A percentile compares a stretch with the other conserved stretches of the same genome.
Evolutionary conservation across 2,113 vertebrate genomes (phyloP).

Genomic region (Natator depressus): DNA sequence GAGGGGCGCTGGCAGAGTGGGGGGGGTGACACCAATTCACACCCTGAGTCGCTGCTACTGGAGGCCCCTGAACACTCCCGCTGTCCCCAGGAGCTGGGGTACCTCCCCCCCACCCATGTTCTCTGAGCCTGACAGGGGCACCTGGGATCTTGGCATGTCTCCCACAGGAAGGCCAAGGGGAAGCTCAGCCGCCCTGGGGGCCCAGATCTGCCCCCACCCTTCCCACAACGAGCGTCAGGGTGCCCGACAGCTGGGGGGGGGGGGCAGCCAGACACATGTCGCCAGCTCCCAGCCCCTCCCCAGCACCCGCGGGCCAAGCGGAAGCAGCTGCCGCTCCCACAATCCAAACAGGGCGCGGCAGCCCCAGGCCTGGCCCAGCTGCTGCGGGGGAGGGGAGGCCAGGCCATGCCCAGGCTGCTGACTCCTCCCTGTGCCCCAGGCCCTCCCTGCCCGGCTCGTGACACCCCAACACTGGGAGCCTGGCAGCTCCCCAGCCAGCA

Average conservation of each 20-base stretch:
- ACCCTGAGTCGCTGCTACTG: not conserved
- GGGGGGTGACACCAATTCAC: slow-evolving; percentile 27
- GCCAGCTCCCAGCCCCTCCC: not conserved
- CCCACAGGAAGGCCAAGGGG: not conserved
- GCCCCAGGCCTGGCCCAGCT: not conserved
- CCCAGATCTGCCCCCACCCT: not conserved
- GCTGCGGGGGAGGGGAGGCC: not conserved
- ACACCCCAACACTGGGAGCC: not conserved
- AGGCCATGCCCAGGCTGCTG: not conserved
- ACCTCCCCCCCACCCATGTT: too few relatives aligned
- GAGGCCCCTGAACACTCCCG: not conserved
- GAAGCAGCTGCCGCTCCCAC: not conserved
- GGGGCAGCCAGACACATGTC: too few relatives aligned
- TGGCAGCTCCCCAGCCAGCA: too few relatives aligned
- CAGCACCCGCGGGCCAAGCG: not conserved
- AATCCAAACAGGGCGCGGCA: not conserved
- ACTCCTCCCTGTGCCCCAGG: too few relatives aligned
- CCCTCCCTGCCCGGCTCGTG: too few relatives aligned
- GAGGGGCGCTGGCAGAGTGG: too few relatives aligned
- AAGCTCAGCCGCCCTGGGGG: not conserved
- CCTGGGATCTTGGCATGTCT: not conserved
- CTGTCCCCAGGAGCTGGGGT: not conserved
- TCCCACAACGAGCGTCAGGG: not conserved
- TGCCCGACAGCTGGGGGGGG: too few relatives aligned
- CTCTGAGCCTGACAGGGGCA: too few relatives aligned